Conservation (phyloP, 2,888 invertebrate genomes). For the Vannuccia rotundouncinata region DNA sequence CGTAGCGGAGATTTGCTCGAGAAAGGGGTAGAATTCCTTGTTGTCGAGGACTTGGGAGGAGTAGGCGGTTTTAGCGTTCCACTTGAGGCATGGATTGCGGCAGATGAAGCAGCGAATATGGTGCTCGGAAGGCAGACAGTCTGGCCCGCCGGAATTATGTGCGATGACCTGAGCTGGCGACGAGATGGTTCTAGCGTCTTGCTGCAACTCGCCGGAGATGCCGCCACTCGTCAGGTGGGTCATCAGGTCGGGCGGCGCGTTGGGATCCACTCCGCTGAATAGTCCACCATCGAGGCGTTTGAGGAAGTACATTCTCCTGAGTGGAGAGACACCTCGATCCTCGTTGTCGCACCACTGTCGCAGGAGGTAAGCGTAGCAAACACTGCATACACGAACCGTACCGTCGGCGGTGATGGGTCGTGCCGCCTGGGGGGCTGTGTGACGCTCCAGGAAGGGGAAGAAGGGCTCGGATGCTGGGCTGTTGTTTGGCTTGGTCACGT, state of each 20-base stretch:
- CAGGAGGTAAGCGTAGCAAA: conserved; percentile 75
- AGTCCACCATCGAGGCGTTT: conserved; percentile 82
- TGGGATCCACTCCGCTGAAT: conserved; percentile 61
- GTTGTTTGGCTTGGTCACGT: neutral
- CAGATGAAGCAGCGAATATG: conserved; percentile 32
- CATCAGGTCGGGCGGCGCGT: conserved; percentile 78
- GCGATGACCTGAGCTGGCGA: too few species aligned
- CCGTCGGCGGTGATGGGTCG: conserved; percentile 54
- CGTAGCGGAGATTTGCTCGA: conserved; percentile 71
- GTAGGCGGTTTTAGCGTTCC: conserved; percentile 32
- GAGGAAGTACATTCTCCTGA: conserved; percentile 81
- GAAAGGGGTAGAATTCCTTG: conserved; percentile 71
- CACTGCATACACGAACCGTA: conserved; percentile 69
- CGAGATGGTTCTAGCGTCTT: too few species aligned
- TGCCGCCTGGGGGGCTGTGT: conserved; percentile 73
- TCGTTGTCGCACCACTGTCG: conserved; percentile 90
- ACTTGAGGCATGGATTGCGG: conserved; percentile 3
- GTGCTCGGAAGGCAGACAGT: conserved; percentile 24
- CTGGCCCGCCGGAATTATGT: too few species aligned
- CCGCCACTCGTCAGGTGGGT: conserved; percentile 67
- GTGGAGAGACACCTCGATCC: conserved; percentile 73
- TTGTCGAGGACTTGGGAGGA: conserved; percentile 30
- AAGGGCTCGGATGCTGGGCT: conserved; percentile 63
- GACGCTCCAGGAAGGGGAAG: conserved; percentile 82
- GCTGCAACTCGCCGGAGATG: neutral